These are phyloP conservation scores for Cephus nigrinus DNA, from an alignment of 2,888 invertebrate genomes.

Conservation along the genomic window DNA sequence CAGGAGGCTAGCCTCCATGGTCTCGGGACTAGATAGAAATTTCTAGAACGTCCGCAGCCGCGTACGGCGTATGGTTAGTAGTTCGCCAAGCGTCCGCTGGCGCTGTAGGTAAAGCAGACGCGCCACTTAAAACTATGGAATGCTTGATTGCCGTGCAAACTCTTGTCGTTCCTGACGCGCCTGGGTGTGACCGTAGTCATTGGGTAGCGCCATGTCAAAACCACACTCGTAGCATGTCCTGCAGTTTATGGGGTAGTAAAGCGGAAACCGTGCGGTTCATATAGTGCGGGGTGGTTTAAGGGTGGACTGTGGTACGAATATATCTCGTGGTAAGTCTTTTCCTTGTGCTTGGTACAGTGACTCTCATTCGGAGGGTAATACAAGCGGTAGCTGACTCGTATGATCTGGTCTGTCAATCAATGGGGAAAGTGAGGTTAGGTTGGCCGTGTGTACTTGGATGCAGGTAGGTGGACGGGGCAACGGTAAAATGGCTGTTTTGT, in stretches of 20 bases:
- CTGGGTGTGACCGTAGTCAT: background rate
- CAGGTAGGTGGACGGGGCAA: background rate
- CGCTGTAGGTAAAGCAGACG: background rate
- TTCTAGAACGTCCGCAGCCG: background rate
- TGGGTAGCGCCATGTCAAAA: background rate
- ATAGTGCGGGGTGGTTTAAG: background rate
- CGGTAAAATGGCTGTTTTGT: background rate
- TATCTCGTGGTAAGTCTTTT: background rate
- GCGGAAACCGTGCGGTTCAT: constrained; percentile 7
- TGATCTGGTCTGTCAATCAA: background rate
- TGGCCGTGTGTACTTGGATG: background rate
- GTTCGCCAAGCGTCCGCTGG: background rate
- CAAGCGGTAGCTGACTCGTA: background rate
- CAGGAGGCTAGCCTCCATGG: no score
- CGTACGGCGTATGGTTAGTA: background rate
- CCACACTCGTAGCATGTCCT: constrained; percentile 25
- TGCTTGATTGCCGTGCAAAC: background rate
- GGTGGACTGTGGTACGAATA: background rate
- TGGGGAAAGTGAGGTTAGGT: background rate
- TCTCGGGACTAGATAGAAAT: background rate
- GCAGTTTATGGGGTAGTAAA: constrained; percentile 35
- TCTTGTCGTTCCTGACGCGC: background rate
- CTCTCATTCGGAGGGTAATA: background rate
- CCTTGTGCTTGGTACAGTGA: background rate
- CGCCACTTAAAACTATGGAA: background rate